Conservation (phyloP, 2,113 vertebrate genomes). For the Aspidoscelis tigris region DNA sequence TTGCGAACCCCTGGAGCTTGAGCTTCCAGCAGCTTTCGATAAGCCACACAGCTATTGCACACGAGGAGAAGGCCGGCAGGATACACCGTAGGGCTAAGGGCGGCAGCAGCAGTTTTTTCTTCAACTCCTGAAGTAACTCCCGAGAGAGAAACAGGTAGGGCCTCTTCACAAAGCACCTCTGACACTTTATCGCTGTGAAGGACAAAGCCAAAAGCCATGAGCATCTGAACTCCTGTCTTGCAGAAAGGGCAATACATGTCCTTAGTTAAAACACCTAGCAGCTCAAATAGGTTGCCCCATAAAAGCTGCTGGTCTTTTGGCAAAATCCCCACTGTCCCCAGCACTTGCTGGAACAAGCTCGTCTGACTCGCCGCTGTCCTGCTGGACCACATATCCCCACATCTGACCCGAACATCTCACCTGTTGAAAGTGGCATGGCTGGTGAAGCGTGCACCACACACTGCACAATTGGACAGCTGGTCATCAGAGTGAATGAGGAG, state of each 20-base stretch:
- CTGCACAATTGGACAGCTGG: slow-evolving; percentile 96
- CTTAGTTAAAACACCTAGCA: neutral
- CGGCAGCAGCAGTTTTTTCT: slow-evolving; percentile 67
- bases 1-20: slow-evolving; percentile 85
- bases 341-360: too few species aligned
- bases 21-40: slow-evolving; percentile 88
- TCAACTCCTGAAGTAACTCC: slow-evolving; percentile 73
- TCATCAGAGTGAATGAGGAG: slow-evolving; percentile 97
- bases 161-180: slow-evolving; percentile 86
- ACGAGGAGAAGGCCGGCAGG: slow-evolving; percentile 93
- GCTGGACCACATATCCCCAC: neutral
- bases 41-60: slow-evolving; percentile 93
- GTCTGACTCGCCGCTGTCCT: neutral
- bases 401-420: slow-evolving; percentile 69
- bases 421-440: slow-evolving; percentile 96
- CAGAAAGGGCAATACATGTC: neutral
- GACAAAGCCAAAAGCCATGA: slow-evolving; percentile 9
- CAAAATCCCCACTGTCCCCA: neutral
- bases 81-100: slow-evolving; percentile 85
- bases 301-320: neutral
- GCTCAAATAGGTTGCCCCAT: neutral
- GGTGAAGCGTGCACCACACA: slow-evolving; percentile 93
- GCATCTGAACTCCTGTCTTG: too few species aligned
- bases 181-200: slow-evolving; percentile 89
- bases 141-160: slow-evolving; percentile 70